Base-by-base conservation (phyloP, 2,797 vertebrate species). In the Sebastiscus albofasciatus region DNA sequence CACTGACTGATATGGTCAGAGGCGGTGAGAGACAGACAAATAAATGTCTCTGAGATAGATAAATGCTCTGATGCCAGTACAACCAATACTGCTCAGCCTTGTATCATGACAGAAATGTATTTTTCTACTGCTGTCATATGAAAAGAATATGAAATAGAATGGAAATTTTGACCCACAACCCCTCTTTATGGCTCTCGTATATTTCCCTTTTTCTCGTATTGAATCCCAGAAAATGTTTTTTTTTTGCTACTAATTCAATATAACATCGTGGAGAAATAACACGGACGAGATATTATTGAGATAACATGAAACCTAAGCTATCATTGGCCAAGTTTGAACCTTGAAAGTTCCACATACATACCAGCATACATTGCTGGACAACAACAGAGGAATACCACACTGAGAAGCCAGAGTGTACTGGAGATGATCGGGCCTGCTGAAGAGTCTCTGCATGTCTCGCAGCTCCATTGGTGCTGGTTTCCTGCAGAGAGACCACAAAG, bases 21-120 rank as follows among this genome's bases (percentile, higher is more conserved):
- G 52, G 61, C 8, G 6, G n/a, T 64, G n/a, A 72, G 39, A 71
- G 97, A 96, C 95, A 96, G 80, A 80, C 54, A 72, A 67, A 76
- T 39, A 72, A 8, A 49, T 67, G 26, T 42, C 14, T 96, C 95
- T 96, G 64, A 52, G 49, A 52, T 52, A 52, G 49, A 52, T 49
- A 46, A 3, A 46, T 46, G 42, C 42, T 46, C 42, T 46, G 42
- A 46, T 46, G 42, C 42, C 16, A 2, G 42, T 18, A 46, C 42
- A 46, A 46, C 42, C 20, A n/a, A 52, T 1, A 9, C 20, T 52
- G 49, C n/a, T 10, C 20, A 52, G 49, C 42, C 16, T 46, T 46
- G 0, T 52, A 52, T 52, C 49, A n/a, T 10, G 18, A 52, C 9
- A 52, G 20, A 52, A 52, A 52, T 52, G 1, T 0, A 52, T n/a